These are phyloP conservation scores for Poecile atricapillus DNA, from an alignment of 2,113 vertebrate species.

Conservation along the genomic window DNA sequence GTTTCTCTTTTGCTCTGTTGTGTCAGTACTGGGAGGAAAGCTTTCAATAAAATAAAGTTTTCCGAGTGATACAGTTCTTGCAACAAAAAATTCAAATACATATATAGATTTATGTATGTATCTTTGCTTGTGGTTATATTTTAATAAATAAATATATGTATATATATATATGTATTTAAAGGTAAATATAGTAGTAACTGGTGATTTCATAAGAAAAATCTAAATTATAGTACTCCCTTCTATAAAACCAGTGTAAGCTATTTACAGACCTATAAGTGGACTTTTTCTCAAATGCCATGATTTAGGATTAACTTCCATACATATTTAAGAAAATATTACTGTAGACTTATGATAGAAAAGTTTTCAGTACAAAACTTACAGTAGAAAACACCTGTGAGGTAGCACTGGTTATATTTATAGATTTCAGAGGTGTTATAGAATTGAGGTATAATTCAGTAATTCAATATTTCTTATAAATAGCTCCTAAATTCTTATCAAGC, in stretches of 20 bases:
- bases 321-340: neutral
- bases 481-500: neutral
- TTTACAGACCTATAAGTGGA: neutral
- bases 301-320: neutral
- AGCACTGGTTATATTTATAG: neutral
- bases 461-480: neutral
- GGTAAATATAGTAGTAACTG: neutral
- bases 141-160: neutral
- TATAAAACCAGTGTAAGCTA: neutral
- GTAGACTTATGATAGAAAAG: neutral
- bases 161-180: neutral
- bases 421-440: neutral
- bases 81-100: neutral
- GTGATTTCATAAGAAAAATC: neutral
- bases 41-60: neutral
- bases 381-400: neutral
- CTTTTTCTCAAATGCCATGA: neutral
- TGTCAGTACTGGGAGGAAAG: neutral
- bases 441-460: neutral
- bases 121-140: neutral
- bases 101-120: rapidly evolving
- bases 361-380: neutral
- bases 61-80: neutral
- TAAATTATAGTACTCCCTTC: neutral
- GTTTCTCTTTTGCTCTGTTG: neutral